Conservation (phyloP, 2,797 vertebrate genomes). For the Valencia hispanica region DNA sequence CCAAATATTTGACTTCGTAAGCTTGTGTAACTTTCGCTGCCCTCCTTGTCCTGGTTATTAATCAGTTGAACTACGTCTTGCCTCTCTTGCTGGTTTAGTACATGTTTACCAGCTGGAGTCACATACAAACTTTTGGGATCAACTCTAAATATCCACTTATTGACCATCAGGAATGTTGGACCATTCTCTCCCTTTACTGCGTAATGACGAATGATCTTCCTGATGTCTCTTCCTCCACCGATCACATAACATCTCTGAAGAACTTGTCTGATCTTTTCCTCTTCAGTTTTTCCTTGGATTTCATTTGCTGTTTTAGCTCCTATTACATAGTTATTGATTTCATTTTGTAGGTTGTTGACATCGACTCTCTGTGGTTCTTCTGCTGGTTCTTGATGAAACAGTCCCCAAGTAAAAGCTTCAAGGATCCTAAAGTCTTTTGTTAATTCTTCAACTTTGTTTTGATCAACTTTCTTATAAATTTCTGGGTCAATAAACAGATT, state of each 20-base stretch:
- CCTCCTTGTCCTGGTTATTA: neutral
- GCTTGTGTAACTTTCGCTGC: fast-evolving
- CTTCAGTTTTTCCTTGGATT: fast-evolving
- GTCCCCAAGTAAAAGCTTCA: slow-evolving; percentile 44
- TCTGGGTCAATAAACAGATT: neutral
- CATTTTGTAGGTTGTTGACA: fast-evolving
- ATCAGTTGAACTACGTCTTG: fast-evolving
- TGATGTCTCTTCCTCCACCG: slow-evolving; percentile 10
- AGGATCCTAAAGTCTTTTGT: neutral
- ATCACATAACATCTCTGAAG: slow-evolving; percentile 29
- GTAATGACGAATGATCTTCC: slow-evolving; percentile 35
- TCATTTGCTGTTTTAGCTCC: neutral
- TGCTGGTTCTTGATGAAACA: slow-evolving; percentile 16
- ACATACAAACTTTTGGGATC: neutral
- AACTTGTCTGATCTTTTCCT: fast-evolving
- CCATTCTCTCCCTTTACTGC: neutral
- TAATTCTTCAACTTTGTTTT: neutral
- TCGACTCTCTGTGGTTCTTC: fast-evolving
- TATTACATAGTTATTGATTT: fast-evolving
- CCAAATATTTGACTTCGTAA: neutral
- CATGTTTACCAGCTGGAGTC: slow-evolving; percentile 34
- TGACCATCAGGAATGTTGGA: slow-evolving; percentile 28
- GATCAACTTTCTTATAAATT: neutral
- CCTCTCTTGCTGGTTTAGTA: fast-evolving
- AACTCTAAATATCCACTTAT: slow-evolving; percentile 43